Conservation (phyloP, 2,888 invertebrate species). For the Alitta virens region DNA sequence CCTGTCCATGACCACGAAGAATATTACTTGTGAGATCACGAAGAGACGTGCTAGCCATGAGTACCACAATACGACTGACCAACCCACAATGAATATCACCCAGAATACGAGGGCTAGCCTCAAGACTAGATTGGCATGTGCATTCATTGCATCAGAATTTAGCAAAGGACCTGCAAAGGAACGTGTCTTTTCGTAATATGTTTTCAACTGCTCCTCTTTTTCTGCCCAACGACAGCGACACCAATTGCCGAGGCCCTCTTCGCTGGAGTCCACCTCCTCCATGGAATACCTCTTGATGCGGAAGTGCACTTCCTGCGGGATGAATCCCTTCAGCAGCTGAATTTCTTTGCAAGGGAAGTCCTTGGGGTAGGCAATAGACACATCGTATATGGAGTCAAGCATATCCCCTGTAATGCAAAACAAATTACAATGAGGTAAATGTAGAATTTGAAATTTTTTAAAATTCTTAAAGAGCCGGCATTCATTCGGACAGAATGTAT, state of each 20-base stretch:
- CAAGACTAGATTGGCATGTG: background rate
- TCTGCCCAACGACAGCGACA: conserved; percentile 50
- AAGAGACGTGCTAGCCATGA: conserved; percentile 2
- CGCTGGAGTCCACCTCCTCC: conserved; percentile 31
- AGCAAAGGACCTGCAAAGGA: background rate
- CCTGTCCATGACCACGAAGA: conserved; percentile 3
- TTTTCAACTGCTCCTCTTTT: conserved; percentile 53
- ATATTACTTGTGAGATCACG: conserved; percentile 2
- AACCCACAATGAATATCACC: background rate
- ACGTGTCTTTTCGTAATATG: conserved; percentile 30
- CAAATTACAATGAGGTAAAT: too few relatives aligned
- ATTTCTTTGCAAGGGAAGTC: conserved; percentile 74
- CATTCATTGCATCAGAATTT: background rate
- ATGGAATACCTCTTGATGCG: conserved; percentile 63
- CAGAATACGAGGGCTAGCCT: background rate
- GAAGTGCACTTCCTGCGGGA: conserved; percentile 76
- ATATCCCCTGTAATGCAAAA: conserved; percentile 59
- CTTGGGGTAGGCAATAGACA: conserved; percentile 80
- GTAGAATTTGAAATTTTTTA: too few relatives aligned
- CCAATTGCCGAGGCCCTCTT: conserved; percentile 45
- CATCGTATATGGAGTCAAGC: conserved; percentile 77
- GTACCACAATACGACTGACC: background rate
- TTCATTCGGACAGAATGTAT: too few relatives aligned
- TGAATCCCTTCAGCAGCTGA: conserved; percentile 68
- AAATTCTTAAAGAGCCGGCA: too few relatives aligned